Conservation (phyloP, 2,113 vertebrate genomes). For the Hiodon tergisus region DNA sequence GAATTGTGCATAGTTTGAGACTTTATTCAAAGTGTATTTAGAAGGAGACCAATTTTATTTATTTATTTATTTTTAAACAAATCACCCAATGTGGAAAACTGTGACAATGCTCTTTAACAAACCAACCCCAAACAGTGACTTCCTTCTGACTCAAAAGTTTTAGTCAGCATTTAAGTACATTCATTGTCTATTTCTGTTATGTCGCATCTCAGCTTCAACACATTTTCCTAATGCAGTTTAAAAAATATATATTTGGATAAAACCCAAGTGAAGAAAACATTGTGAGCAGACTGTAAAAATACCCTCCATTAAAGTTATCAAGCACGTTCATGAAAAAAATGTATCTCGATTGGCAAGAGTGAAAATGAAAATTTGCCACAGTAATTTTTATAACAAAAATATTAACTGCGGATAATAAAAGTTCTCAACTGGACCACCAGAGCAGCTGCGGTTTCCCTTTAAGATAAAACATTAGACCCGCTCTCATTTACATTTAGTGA, state of each 20-base stretch:
- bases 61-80: background rate
- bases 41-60: background rate
- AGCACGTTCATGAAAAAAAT: background rate
- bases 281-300: background rate
- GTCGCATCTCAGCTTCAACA: background rate
- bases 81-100: background rate
- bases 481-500: background rate
- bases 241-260: background rate
- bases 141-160: background rate
- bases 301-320: background rate
- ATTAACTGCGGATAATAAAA: background rate
- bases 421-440: background rate
- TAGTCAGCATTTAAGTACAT: background rate
- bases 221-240: background rate
- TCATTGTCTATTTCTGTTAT: background rate
- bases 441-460: background rate
- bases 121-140: background rate
- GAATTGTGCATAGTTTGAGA: background rate
- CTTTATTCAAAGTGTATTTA: background rate
- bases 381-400: background rate
- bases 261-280: slow-evolving; percentile 1
- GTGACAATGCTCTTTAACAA: background rate
- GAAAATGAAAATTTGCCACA: background rate
- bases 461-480: background rate
- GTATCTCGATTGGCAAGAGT: background rate